phyloP scores from a whole-genome alignment of 1,140 invertebrate genomes.

The Telenomus remus region DNA sequence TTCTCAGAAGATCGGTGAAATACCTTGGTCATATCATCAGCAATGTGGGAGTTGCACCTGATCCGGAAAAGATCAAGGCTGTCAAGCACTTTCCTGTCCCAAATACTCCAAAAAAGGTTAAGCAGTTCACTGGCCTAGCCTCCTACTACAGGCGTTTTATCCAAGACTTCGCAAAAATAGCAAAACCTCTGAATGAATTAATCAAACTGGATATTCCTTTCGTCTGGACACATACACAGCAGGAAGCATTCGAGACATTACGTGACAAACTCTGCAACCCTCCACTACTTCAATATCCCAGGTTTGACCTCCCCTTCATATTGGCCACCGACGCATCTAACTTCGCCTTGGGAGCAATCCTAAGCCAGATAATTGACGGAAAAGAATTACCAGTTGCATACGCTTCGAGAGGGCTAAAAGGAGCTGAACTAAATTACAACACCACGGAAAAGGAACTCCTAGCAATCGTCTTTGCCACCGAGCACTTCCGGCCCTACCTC shows the following conservation, averaged over 20 bases:
- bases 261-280: too few relatives aligned
- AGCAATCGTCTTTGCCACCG: slow-evolving; percentile 64
- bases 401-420: slow-evolving; percentile 37
- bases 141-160: too few relatives aligned
- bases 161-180: neutral
- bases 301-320: too few relatives aligned
- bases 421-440: slow-evolving; percentile 46
- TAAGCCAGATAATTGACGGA: slow-evolving; percentile 60
- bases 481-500: neutral
- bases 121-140: too few relatives aligned
- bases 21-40: slow-evolving; percentile 8
- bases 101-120: too few relatives aligned
- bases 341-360: too few relatives aligned
- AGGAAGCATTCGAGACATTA: too few relatives aligned
- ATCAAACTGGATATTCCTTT: slow-evolving; percentile 60
- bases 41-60: neutral
- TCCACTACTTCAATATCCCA: too few relatives aligned
- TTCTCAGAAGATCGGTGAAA: neutral
- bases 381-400: slow-evolving; percentile 64
- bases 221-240: slow-evolving; percentile 49
- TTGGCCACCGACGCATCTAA: too few relatives aligned
- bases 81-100: neutral
- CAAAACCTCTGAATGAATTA: slow-evolving; percentile 59
- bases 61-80: slow-evolving; percentile 11
- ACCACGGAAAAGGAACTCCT: slow-evolving; percentile 66